Base-by-base conservation (phyloP, 2,113 vertebrate species). In the Thinocorus orbignyianus region DNA sequence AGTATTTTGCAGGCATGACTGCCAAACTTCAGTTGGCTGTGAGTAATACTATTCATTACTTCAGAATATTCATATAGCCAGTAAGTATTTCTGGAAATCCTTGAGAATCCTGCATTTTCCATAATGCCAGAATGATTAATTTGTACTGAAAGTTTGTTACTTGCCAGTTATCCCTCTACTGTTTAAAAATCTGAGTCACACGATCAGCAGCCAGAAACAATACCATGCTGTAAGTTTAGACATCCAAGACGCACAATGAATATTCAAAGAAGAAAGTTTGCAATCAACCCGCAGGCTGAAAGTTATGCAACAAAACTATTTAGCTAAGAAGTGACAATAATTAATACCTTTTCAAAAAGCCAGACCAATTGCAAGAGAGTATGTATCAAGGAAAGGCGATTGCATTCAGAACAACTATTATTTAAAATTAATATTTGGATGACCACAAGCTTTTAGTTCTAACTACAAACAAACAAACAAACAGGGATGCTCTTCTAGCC, bases 11-110 rank as follows among this genome's bases (percentile, higher is more conserved):
- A 54, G 55, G 65, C 76, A 44, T 39, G 61, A 80, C 76, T 94
- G 92, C 93, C 86, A 91, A 79, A 52, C 65, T 95, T 69, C 83
- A 88, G 46, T 62, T 97, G 91, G 64, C 88, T 83, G 69, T 77
- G 44, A 95, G 77, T 86, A 93, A 90, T 60, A 60, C 58, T 86
- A 85, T 86, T 96, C 77, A 79, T 89, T 93, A 86, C 92, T 87
- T 89, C 71, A 91, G 92, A 96, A 95, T 92, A 95, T 94, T 94
- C 95, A 90, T 70, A 86, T 49, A 90, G 82, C 92, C 72, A 78
- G 48, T 70, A 94, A 86, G 82, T 92, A 94, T 76, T 95, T 95
- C 77, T 96, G 90, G 83, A 95, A 92, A 96, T 91, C 92, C 64
- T 88, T 94, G 76, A 91, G 93, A 96, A 96, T 81, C 60, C 30